Base-by-base conservation (phyloP, 1,140 invertebrate genomes). In the Aphidius gifuensis region DNA sequence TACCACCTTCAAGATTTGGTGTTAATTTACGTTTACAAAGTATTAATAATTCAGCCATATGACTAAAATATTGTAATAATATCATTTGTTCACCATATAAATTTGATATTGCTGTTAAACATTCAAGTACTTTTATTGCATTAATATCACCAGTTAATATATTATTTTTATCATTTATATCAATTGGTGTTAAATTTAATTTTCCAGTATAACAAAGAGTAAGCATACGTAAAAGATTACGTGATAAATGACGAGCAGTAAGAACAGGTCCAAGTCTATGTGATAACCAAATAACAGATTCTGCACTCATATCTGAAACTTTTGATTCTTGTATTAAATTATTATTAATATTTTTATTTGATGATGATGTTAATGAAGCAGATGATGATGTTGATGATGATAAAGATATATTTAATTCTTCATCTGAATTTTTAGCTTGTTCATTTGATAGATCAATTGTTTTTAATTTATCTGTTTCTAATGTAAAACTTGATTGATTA, bases 41-140 rank as follows among this genome's bases (percentile, higher is more conserved):
- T 5, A 85, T 85, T 57, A 92, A 86, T 16, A 93, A 72, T 71
- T 98, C 95, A 9, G 88, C 88, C 76, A 95, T 91, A 74, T 97
- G 93, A 1, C 94, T 92, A 57, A 99, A 84, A 77, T 98, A 99
- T 81, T 99, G 97, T 44, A 95, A 81, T 44, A 98, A 83, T 67
- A 99, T 91, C 51, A 98, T 88, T 71, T 96, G 91, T 74, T 97
- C 94, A 50, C 95, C 96, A 80, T 97, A 98, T 64, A 97, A 82
- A 65, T 86, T 87, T 59, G 90, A 90, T 69, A 98, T 93, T 68
- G 90, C 88, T 62, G 87, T 87, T 5, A 99, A 85, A 74, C 93
- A 96, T 66, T 94, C 90, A 43, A 97, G 83, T 3, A 98, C 92
- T 69, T 92, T 91, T 5, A 81, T 80, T 1, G 94, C 91, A 79